phyloP scores from a whole-genome alignment of 2,113 vertebrate genomes.

The Cheilinus undulatus region DNA sequence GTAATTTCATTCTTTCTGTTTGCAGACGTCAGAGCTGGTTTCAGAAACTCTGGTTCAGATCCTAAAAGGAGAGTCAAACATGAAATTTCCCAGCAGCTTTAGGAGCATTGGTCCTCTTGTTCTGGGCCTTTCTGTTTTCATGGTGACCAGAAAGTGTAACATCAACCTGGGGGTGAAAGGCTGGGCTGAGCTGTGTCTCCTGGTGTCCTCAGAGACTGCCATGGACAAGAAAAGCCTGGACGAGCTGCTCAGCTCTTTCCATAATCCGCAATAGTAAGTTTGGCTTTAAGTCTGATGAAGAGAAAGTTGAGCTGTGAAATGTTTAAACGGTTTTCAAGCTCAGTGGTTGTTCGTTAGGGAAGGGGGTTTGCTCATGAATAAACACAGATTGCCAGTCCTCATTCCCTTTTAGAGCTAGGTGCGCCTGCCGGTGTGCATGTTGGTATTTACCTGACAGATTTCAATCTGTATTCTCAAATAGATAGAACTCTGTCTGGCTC shows the following conservation, averaged over 20 bases:
- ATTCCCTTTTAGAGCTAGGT: no score
- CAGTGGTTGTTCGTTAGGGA: no score
- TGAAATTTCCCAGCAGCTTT: background rate
- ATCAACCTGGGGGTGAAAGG: slow-evolving; percentile 56
- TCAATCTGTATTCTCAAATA: no score
- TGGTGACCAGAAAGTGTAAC: rapidly evolving
- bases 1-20: slow-evolving; percentile 13
- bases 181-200: slow-evolving; percentile 68
- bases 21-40: slow-evolving; percentile 66
- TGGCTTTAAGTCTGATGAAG: background rate
- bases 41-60: slow-evolving; percentile 52
- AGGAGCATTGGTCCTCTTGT: slow-evolving; percentile 31
- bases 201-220: slow-evolving; percentile 56
- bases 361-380: no score
- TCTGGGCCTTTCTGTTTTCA: slow-evolving; percentile 70
- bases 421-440: no score
- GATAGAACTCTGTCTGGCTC: no score
- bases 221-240: slow-evolving; percentile 44
- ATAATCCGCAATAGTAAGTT: slow-evolving; percentile 29
- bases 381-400: no score
- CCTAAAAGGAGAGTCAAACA: slow-evolving; percentile 39
- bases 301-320: background rate
- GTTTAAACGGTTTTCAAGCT: no score
- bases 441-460: no score
- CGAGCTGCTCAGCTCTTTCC: background rate